Conservation (phyloP, 2,797 vertebrate genomes). For the Epinephelus coioides region DNA sequence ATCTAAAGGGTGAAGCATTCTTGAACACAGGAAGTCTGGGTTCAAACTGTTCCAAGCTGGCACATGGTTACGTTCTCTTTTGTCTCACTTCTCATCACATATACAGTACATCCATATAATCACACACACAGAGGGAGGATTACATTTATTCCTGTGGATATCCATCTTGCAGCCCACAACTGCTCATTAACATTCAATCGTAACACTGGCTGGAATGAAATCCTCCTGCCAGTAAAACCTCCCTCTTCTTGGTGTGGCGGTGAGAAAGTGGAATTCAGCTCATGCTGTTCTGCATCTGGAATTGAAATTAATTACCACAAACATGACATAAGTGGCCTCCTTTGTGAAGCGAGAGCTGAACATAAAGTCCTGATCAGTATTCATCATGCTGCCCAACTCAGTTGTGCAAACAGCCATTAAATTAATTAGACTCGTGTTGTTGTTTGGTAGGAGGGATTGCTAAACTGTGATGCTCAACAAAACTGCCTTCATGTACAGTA, state of each 20-base stretch:
- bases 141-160: constrained; percentile 38
- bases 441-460: constrained; percentile 50
- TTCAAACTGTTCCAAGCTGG: constrained; percentile 7
- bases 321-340: constrained; percentile 33
- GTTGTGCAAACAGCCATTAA: constrained; percentile 65
- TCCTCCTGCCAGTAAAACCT: constrained; percentile 39
- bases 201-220: constrained; percentile 51
- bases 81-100: constrained; percentile 27
- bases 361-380: constrained; percentile 68
- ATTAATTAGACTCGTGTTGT: constrained; percentile 68
- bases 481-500: constrained; percentile 38
- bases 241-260: constrained; percentile 9
- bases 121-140: constrained; percentile 24
- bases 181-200: constrained; percentile 52
- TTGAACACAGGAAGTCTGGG: background rate
- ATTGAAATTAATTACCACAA: constrained; percentile 45
- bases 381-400: constrained; percentile 48
- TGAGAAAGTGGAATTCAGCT: constrained; percentile 26
- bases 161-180: constrained; percentile 36
- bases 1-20: background rate
- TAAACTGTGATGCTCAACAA: constrained; percentile 54
- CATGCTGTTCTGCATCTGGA: constrained; percentile 26
- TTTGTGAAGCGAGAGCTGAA: constrained; percentile 38
- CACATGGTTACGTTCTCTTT: background rate
- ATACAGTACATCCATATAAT: constrained; percentile 31